A percentile compares a stretch with the other conserved stretches of the same genome.
Evolutionary conservation across 2,113 vertebrate genomes (phyloP).

Genomic region (Geothlypis trichas): DNA sequence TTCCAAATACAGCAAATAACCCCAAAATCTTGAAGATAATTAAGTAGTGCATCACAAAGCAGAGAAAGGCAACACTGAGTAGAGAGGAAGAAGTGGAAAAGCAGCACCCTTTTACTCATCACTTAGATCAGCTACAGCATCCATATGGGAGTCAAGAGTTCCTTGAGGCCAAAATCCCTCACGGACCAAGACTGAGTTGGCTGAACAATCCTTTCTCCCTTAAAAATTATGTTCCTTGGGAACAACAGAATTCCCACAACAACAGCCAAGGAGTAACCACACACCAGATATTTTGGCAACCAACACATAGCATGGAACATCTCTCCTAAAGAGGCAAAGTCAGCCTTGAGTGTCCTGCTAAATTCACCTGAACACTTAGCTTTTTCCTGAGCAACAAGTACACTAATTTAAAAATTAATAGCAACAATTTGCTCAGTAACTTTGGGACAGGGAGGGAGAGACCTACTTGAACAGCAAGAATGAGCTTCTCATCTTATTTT

Average conservation of each 20-base stretch:
- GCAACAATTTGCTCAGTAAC: constrained; percentile 32
- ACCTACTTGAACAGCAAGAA: not conserved
- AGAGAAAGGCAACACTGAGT: not conserved
- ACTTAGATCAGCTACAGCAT: not conserved
- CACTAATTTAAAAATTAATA: constrained; percentile 37
- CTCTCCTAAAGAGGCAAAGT: not conserved
- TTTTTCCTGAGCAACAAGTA: constrained; percentile 8
- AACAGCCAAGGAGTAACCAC: not conserved
- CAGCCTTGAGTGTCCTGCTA: not conserved
- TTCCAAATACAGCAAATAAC: not conserved
- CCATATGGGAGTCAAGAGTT: not conserved
- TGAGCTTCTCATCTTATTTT: not conserved
- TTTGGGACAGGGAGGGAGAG: not conserved
- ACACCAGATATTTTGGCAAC: not conserved
- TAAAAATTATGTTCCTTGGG: not conserved
- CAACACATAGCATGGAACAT: not conserved
- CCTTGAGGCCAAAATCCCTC: not conserved
- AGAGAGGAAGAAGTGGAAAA: not conserved
- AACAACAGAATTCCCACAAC: not conserved
- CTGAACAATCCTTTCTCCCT: not conserved
- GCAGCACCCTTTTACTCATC: not conserved
- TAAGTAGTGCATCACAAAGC: not conserved
- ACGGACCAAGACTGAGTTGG: not conserved
- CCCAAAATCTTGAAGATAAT: not conserved
- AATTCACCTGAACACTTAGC: not conserved